Base-by-base conservation (phyloP, 2,888 invertebrate genomes). In the Entomobrya proxima region DNA sequence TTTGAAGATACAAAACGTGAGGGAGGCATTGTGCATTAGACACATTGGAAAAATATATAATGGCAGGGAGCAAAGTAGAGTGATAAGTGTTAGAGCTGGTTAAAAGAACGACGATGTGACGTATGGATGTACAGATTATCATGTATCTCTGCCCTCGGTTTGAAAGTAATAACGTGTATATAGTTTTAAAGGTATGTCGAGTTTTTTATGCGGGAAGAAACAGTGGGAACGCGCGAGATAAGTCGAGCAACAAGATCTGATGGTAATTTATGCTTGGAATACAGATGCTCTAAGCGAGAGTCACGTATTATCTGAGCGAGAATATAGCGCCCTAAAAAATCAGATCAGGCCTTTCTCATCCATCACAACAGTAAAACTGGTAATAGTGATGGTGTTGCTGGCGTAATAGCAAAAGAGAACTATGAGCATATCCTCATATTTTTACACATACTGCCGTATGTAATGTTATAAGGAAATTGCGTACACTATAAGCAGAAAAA, bases 221-320 rank as follows among this genome's bases (percentile, higher is more conserved):
- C 47, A 61, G 40, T 40, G 67, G 67, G 40, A 67, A 67, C 67
- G 67, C 37, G 67, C 27, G 75, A 75, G 75, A 82, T 82, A 82
- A 75, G 75, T 50, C 82, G 64, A 82, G 82, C 82, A 82, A 82
- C 82, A 82, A 82, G 82, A 82, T 82, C 75, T 82, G 82, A 82
- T 82, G 75, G 82, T 82, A 82, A 82, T 82, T 82, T 82, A 82
- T 82, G 82, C 82, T 52, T 76, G 75, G 82, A 82, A 82, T 82
- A 82, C 82, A 82, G 76, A 82, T 82, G 64, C 47, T 82, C 76
- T 82, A 37, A 75, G 82, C 82, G 30, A 67, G 75, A 75, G 82
- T 82, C 82, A 82, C 75, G 82, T 82, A 75, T 61, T 81, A 81
- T 81, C 81, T 75, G 82, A 82, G 67, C 64, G 75, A 76, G 82